Conservation (phyloP, 2,113 vertebrate genomes). For the Elaphurus davidianus region DNA sequence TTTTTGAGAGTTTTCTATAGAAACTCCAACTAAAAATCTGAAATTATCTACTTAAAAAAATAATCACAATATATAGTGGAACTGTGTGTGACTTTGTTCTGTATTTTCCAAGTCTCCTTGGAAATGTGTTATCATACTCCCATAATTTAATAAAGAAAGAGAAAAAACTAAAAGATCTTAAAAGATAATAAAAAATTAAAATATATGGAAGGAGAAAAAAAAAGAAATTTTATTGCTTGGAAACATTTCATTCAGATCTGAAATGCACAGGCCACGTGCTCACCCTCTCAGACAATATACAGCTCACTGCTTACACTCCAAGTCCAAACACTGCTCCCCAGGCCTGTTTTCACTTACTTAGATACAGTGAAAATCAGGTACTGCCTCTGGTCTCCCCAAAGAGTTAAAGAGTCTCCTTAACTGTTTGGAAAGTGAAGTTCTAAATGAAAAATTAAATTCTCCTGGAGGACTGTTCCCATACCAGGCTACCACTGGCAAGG, state of each 20-base stretch:
- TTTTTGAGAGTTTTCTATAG: not conserved
- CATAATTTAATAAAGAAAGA: not conserved
- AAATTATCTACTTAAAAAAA: not conserved
- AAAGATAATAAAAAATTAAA: not conserved
- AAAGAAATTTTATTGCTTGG: not conserved
- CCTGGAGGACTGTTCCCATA: not conserved
- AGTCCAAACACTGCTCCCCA: not conserved
- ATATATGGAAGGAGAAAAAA: not conserved
- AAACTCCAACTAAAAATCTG: not conserved
- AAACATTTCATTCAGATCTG: not conserved
- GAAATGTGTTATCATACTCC: not conserved
- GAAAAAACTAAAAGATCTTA: not conserved
- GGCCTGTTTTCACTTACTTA: not conserved
- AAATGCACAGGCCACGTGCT: not conserved
- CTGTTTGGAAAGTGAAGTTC: not conserved
- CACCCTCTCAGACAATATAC: not conserved
- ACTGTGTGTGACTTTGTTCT: not conserved
- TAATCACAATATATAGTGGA: not conserved
- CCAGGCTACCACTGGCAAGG: not conserved
- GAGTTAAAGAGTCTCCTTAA: not conserved
- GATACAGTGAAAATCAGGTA: not conserved
- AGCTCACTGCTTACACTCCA: not conserved
- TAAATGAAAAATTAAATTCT: not conserved
- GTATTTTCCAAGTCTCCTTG: not conserved
- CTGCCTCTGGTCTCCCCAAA: not conserved